Evolutionary conservation across 2,797 vertebrate genomes (phyloP).

Genomic region (Phoxinus dragarum): DNA sequence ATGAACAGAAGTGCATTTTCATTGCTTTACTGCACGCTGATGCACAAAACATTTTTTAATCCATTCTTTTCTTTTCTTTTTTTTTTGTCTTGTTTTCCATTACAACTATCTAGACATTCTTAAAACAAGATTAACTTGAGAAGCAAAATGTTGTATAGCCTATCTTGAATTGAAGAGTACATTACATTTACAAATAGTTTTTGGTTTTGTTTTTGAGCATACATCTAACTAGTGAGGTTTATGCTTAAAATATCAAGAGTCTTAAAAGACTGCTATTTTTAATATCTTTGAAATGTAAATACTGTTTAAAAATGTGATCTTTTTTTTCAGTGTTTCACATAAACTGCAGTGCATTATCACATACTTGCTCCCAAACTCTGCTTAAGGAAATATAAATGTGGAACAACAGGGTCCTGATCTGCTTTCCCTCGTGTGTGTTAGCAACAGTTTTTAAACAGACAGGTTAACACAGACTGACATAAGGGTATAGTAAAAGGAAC

Average conservation of each 20-base stretch:
- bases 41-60: background rate
- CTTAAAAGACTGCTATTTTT: background rate
- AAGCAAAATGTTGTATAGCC: background rate
- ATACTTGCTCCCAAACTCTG: background rate
- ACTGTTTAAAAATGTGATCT: background rate
- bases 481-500: constrained; percentile 44
- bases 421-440: background rate
- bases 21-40: background rate
- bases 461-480: constrained; percentile 40
- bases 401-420: no score
- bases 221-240: background rate
- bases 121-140: background rate
- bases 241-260: background rate
- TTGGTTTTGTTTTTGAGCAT: background rate
- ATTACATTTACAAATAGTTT: background rate
- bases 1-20: constrained; percentile 16
- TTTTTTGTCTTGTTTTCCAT: background rate
- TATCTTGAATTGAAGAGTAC: background rate
- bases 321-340: background rate
- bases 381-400: constrained; percentile 8
- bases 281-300: background rate
- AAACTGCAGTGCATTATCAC: background rate
- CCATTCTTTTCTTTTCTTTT: background rate
- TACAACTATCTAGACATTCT: background rate
- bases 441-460: background rate